Evolutionary conservation across 2,888 invertebrate genomes (phyloP).

Genomic region (Anorthoa munda): DNA sequence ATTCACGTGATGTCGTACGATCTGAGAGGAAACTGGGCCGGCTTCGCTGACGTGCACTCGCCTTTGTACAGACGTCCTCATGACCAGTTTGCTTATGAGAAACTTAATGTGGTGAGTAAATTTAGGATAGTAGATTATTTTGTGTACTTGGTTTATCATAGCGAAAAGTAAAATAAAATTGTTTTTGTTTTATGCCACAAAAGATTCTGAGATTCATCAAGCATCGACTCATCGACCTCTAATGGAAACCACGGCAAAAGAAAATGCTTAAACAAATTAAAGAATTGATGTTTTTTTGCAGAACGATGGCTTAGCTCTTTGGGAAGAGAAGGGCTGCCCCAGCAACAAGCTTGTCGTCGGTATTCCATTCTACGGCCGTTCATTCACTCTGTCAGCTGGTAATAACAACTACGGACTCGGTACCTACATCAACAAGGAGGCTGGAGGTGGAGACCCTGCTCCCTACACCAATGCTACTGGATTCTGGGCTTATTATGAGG

Average conservation of each 20-base stretch:
- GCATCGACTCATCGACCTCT: too few relatives aligned
- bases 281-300: conserved; percentile 77
- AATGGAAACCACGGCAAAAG: too few relatives aligned
- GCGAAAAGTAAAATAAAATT: too few relatives aligned
- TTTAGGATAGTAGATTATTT: background rate
- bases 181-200: too few relatives aligned
- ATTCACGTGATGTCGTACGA: conserved; percentile 97
- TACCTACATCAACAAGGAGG: conserved; percentile 97
- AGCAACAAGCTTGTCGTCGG: conserved; percentile 97
- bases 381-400: conserved; percentile 95
- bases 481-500: conserved; percentile 96
- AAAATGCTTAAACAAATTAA: too few relatives aligned
- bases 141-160: background rate
- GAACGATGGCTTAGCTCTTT: conserved; percentile 96
- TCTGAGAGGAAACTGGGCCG: conserved; percentile 97
- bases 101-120: conserved; percentile 95
- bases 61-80: conserved; percentile 96
- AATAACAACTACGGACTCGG: conserved; percentile 96
- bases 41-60: conserved; percentile 97
- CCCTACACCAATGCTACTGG: conserved; percentile 97
- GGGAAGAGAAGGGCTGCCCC: conserved; percentile 97
- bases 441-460: conserved; percentile 96
- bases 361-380: conserved; percentile 97
- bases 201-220: too few relatives aligned
- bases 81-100: conserved; percentile 97